Evolutionary conservation across 2,113 vertebrate species (phyloP).

Genomic region (Percopsis transmontana): DNA sequence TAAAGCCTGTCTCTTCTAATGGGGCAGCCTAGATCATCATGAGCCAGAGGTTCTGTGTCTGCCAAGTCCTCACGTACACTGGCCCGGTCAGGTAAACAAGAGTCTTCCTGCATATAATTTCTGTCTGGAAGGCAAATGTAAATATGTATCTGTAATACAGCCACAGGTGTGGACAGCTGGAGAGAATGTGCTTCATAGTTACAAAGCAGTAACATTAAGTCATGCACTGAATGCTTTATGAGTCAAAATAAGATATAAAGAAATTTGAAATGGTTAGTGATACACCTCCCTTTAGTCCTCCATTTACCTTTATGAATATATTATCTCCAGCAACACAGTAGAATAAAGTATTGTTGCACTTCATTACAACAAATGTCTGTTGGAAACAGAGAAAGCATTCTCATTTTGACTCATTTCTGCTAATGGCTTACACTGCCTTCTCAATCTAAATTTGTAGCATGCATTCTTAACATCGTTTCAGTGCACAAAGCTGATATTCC

Average conservation of each 20-base stretch:
- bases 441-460: conserved; percentile 71
- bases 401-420: conserved; percentile 79
- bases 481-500: conserved; percentile 72
- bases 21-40: conserved; percentile 74
- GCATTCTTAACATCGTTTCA: conserved; percentile 75
- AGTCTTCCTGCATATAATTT: conserved; percentile 81
- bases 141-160: conserved; percentile 73
- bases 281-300: conserved; percentile 27
- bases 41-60: conserved; percentile 75
- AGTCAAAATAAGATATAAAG: conserved; percentile 76
- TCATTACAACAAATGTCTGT: conserved; percentile 7
- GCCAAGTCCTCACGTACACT: conserved; percentile 73
- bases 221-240: conserved; percentile 72
- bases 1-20: conserved; percentile 75
- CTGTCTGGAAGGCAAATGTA: conserved; percentile 85
- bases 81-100: conserved; percentile 77
- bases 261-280: conserved; percentile 25
- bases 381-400: conserved; percentile 42
- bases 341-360: neutral
- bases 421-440: conserved; percentile 81
- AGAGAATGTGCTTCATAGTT: conserved; percentile 73
- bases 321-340: neutral
- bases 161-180: conserved; percentile 78
- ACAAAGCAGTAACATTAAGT: conserved; percentile 69
- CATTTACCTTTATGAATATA: neutral